phyloP scores from a whole-genome alignment of 1,140 invertebrate genomes.

The Diorhabda elongata region DNA sequence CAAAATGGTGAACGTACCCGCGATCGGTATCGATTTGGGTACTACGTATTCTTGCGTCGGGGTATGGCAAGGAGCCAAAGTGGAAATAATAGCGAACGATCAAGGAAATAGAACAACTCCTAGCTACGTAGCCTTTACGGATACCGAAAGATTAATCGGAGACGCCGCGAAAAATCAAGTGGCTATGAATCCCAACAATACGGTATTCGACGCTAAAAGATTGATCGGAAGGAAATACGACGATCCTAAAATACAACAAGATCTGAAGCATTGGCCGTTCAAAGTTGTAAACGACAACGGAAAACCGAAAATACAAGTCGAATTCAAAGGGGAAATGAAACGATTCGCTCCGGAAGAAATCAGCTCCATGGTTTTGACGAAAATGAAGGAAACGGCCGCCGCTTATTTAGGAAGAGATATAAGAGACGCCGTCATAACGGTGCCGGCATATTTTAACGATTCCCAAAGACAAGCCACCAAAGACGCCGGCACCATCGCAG shows the following conservation, averaged over 20 bases:
- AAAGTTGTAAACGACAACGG: slow-evolving; percentile 57
- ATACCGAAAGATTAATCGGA: slow-evolving; percentile 70
- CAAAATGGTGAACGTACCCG: slow-evolving; percentile 71
- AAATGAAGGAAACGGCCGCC: slow-evolving; percentile 60
- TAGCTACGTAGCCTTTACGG: slow-evolving; percentile 84
- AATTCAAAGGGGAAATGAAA: slow-evolving; percentile 68
- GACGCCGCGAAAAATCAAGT: slow-evolving; percentile 58
- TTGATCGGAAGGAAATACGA: slow-evolving; percentile 63
- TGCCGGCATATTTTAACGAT: slow-evolving; percentile 67
- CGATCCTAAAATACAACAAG: slow-evolving; percentile 64
- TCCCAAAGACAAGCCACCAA: slow-evolving; percentile 66
- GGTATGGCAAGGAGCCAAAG: slow-evolving; percentile 79
- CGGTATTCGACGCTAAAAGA: slow-evolving; percentile 65
- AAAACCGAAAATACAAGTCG: slow-evolving; percentile 61
- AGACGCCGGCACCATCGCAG: slow-evolving; percentile 63
- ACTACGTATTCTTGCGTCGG: slow-evolving; percentile 80
- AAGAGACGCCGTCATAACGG: slow-evolving; percentile 54
- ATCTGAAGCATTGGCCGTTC: slow-evolving; percentile 68
- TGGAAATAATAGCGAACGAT: slow-evolving; percentile 93
- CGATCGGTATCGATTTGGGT: slow-evolving; percentile 76
- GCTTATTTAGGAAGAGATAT: slow-evolving; percentile 50
- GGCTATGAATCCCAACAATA: slow-evolving; percentile 67
- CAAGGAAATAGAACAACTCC: slow-evolving; percentile 91
- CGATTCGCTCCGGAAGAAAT: slow-evolving; percentile 73
- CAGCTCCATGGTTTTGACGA: slow-evolving; percentile 62